Conservation (phyloP, 2,888 invertebrate genomes). For the Eristalis tenax region DNA sequence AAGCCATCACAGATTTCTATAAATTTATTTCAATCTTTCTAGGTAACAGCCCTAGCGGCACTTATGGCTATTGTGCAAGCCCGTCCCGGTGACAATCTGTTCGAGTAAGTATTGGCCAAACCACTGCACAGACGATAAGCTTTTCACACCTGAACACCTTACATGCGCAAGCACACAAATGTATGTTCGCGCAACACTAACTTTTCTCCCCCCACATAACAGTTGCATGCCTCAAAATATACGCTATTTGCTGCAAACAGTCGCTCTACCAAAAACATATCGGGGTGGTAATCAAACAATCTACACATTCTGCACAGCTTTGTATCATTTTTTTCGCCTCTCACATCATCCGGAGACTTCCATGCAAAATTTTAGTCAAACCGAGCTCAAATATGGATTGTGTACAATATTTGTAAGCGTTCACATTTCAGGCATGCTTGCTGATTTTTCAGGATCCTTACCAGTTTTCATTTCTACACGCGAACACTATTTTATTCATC, state of each 20-base stretch:
- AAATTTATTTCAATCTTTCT: not conserved
- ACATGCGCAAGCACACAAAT: not conserved
- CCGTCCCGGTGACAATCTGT: slow-evolving; percentile 72
- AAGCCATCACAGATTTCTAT: too few relatives aligned
- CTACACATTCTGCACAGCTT: slow-evolving; percentile 15
- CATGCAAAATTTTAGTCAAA: slow-evolving; percentile 5
- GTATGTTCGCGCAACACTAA: not conserved
- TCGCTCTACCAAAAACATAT: slow-evolving; percentile 54
- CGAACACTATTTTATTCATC: not conserved
- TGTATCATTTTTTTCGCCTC: slow-evolving; percentile 10
- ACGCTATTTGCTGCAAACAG: slow-evolving; percentile 28
- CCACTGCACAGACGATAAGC: not conserved
- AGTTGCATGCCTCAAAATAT: slow-evolving; percentile 21
- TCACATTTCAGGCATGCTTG: not conserved
- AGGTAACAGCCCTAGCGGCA: slow-evolving; percentile 64
- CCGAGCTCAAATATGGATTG: not conserved
- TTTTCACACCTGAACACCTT: not conserved
- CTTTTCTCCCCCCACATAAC: not conserved
- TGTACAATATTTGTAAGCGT: not conserved
- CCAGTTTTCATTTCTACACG: not conserved
- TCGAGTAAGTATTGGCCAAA: slow-evolving; percentile 77
- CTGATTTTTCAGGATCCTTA: not conserved
- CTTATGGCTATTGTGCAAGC: slow-evolving; percentile 71
- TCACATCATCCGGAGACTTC: not conserved
- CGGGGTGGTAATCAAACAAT: slow-evolving; percentile 12